Evolutionary conservation across 2,888 invertebrate genomes (phyloP), one percentile per base, ranked within the genome.

Genomic region (Drosophila gaucha): DNA sequence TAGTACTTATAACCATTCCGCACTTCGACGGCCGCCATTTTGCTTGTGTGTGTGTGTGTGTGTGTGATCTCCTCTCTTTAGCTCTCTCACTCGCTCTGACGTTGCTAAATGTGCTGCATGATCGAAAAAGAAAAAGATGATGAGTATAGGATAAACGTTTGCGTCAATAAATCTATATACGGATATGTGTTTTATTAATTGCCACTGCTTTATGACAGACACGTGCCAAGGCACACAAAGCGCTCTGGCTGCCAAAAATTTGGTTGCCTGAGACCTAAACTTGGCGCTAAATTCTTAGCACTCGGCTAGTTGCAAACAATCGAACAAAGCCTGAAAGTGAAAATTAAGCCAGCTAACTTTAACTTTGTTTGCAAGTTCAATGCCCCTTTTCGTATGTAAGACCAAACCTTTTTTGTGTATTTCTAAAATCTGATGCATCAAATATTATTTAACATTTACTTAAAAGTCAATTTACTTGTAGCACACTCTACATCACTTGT

Each of bases 1-100:
- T 96, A 96, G 86, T 92, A 93, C 92, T 96, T 96, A 90, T 91
- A 93, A 28, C 95, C 95, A 78, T 94, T 93, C 80, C 94, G 93
- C 26, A 96, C 94, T 78, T 94, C 92, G 56, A 96, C 94, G 22
- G 96, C 96, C 67, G 91, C 89, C 92, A 92, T 92, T 24, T 78
- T 88, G 63, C 26, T 30, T 26, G 8, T 56, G 31, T 64, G 18
- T 10, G 57, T 38, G 41, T 18, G 20, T 46, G 14, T 6, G 30
- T 24, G 8, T 44, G 18, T 38, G 30, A 30, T 36, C 20, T 30
- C 31, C 38, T 12, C 33, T 46, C 39, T 30, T 39, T 2, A n/a
- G 16, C 18, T 41, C 36, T 9, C 16, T 33, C 41, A 26, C 28
- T 18, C 31, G 51, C 41, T 35, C 30, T 33, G 60, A 68, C 57